Evolutionary conservation across 2,797 vertebrate species (phyloP).

Genomic region (Hydrocynus forskahlii): DNA sequence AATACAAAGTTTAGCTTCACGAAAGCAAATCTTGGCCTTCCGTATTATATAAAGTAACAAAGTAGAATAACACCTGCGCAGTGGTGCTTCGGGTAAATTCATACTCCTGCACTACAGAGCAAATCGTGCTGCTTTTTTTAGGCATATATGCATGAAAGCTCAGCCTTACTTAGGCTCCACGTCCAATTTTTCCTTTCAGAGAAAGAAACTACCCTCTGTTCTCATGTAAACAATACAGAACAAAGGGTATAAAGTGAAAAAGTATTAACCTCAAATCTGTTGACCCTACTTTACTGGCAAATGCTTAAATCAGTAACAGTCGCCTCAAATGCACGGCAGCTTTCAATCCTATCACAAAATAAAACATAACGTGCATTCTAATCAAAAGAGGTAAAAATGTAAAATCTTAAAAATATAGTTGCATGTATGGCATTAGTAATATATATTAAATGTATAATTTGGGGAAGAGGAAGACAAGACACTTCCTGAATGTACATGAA

Average conservation of each 20-base stretch:
- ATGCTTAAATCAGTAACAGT: background rate
- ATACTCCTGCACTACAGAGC: background rate
- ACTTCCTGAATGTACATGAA: constrained; percentile 46
- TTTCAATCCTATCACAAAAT: background rate
- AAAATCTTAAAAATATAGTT: no score
- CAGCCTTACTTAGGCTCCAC: no score
- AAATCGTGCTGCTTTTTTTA: background rate
- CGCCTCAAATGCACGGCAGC: background rate
- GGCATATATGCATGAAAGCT: no score
- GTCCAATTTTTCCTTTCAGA: no score
- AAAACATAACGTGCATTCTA: background rate
- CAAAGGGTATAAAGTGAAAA: no score
- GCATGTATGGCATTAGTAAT: no score
- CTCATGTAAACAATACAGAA: no score
- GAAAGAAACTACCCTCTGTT: no score
- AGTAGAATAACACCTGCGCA: background rate
- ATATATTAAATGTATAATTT: constrained; percentile 20
- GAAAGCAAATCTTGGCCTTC: background rate
- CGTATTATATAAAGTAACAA: background rate
- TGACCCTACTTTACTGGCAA: background rate
- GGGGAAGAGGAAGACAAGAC: background rate
- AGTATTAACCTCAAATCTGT: no score
- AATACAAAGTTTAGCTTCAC: background rate
- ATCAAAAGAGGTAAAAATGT: background rate
- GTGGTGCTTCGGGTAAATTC: background rate